Evolutionary conservation across 2,888 invertebrate genomes (phyloP).

Genomic region (Operophtera brumata): DNA sequence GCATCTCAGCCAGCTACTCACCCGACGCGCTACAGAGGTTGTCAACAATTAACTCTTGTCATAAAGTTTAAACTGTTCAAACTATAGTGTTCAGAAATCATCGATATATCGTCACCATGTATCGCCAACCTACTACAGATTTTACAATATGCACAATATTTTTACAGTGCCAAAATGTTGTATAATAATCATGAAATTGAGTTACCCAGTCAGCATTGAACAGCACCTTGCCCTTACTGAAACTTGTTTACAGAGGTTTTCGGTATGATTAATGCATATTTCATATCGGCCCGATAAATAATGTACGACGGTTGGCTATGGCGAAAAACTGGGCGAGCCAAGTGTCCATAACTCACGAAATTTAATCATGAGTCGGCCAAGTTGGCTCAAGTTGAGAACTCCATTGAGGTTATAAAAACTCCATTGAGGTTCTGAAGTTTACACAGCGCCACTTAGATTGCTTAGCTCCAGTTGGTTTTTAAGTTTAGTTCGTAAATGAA

Average conservation of each 20-base stretch:
- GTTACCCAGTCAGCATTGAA: not conserved
- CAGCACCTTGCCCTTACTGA: conserved; percentile 23
- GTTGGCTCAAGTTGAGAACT: conserved; percentile 35
- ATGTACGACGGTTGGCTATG: conserved; percentile 49
- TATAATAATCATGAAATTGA: no score
- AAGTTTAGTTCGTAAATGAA: not conserved
- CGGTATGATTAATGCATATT: conserved; percentile 61
- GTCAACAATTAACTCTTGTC: no score
- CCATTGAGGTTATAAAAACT: conserved; percentile 25
- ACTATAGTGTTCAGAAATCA: no score
- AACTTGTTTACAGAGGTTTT: conserved; percentile 54
- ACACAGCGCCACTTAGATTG: conserved; percentile 5
- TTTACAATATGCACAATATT: no score
- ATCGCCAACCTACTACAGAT: not conserved
- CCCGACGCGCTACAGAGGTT: no score
- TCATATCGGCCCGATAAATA: conserved; percentile 62
- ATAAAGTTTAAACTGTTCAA: no score
- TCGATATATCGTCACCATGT: no score
- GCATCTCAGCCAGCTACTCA: no score
- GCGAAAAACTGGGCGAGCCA: conserved; percentile 56
- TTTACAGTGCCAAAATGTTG: no score
- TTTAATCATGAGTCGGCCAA: conserved; percentile 64
- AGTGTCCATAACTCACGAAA: conserved; percentile 65
- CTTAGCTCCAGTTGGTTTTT: not conserved
- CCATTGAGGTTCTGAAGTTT: conserved; percentile 10